Percentiles rank a stretch among this genome's conserved stretches.
Conservation (phyloP, 92 coral and sea anemone species). For the Isaurus tuberculatus region DNA sequence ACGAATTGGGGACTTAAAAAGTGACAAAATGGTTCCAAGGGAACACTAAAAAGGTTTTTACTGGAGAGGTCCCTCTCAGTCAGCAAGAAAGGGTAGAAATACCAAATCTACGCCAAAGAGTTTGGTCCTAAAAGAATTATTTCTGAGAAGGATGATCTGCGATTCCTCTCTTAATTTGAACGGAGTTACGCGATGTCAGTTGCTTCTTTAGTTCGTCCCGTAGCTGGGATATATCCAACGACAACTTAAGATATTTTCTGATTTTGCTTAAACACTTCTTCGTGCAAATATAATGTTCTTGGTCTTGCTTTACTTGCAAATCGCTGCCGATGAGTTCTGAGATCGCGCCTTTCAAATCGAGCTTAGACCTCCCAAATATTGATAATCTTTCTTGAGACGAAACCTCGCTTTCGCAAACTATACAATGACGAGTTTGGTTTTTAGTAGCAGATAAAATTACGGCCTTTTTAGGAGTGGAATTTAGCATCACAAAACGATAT, state of each 20-base stretch:
- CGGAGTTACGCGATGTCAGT: too few species aligned
- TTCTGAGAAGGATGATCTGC: conserved; percentile 8
- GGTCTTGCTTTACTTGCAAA: too few species aligned
- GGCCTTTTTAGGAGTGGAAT: not conserved
- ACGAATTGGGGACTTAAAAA: conserved; percentile 7
- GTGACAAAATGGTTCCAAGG: not conserved
- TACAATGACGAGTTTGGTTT: not conserved
- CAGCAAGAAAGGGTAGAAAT: conserved; percentile 29
- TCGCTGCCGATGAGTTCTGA: not conserved
- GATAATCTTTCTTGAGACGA: not conserved
- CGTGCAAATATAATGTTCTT: too few species aligned
- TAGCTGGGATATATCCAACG: too few species aligned
- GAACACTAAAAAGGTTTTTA: not conserved
- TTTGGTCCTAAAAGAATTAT: conserved; percentile 58
- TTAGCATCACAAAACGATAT: not conserved
- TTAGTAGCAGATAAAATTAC: not conserved
- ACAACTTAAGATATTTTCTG: too few species aligned
- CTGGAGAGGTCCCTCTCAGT: too few species aligned
- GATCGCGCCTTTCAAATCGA: not conserved
- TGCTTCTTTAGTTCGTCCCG: too few species aligned
- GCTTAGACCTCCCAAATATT: not conserved
- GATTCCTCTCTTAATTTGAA: too few species aligned
- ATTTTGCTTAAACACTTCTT: too few species aligned
- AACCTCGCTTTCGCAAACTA: not conserved
- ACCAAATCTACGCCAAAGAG: conserved; percentile 48